These are phyloP conservation scores for Aleiodes leptofemur DNA, from an alignment of 2,888 invertebrate genomes.

Conservation along the genomic window DNA sequence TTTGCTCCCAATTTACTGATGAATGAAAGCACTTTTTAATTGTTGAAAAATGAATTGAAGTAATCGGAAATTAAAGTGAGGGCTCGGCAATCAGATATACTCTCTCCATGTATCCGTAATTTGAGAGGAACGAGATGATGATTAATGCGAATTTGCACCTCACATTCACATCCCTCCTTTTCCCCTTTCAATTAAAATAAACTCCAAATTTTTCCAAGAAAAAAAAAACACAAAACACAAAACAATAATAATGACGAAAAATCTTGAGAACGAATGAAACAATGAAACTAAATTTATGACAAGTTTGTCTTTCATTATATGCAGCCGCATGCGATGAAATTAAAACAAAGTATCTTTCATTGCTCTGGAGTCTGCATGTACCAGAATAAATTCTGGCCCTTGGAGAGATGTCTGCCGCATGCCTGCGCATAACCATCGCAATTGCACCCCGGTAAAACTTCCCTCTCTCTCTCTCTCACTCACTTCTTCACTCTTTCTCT, in stretches of 20 bases:
- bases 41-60: conserved; percentile 11
- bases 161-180: not conserved
- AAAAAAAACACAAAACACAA: too few species aligned
- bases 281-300: conserved; percentile 24
- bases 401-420: conserved; percentile 71
- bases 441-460: conserved; percentile 56
- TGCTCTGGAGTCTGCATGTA: conserved; percentile 59
- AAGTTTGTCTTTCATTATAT: conserved; percentile 45
- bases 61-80: conserved; percentile 62
- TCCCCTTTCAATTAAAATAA: conserved; percentile 3
- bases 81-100: conserved; percentile 72
- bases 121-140: conserved; percentile 46
- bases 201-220: conserved; percentile 10
- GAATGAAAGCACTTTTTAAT: too few species aligned
- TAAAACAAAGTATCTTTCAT: conserved; percentile 61
- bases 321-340: conserved; percentile 48
- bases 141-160: conserved; percentile 50
- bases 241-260: too few species aligned
- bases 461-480: not conserved
- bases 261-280: conserved; percentile 4
- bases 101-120: conserved; percentile 37
- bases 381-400: conserved; percentile 65
- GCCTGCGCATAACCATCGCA: conserved; percentile 67
- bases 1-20: too few species aligned
- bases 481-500: not conserved